phyloP scores from a whole-genome alignment of 2,888 invertebrate genomes.

The Ashinkailepas kermadecensis region DNA sequence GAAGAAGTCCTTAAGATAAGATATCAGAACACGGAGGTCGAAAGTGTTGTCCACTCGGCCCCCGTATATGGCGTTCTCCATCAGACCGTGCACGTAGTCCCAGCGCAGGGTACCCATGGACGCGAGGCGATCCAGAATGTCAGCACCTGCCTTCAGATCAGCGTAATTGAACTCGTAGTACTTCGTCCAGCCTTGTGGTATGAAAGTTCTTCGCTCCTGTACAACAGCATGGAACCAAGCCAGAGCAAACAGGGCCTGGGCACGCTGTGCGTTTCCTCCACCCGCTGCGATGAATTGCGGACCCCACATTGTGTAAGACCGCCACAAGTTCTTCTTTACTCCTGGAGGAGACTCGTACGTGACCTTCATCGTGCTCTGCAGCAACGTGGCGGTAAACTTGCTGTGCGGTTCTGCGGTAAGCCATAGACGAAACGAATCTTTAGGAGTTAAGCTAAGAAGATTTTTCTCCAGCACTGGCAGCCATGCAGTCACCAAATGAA shows the following conservation, averaged over 20 bases:
- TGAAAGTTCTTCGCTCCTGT: slow-evolving; percentile 78
- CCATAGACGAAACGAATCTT: slow-evolving; percentile 66
- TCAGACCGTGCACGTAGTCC: slow-evolving; percentile 67
- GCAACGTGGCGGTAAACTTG: slow-evolving; percentile 63
- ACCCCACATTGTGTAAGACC: slow-evolving; percentile 65
- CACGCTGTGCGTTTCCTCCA: slow-evolving; percentile 36
- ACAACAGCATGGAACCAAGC: slow-evolving; percentile 83
- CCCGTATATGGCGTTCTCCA: slow-evolving; percentile 73
- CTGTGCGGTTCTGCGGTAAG: slow-evolving; percentile 74
- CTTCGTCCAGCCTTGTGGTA: slow-evolving; percentile 87
- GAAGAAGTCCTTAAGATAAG: slow-evolving; percentile 59
- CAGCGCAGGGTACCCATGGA: slow-evolving; percentile 48
- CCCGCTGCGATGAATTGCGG: slow-evolving; percentile 38
- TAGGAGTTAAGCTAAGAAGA: slow-evolving; percentile 47
- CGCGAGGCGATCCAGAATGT: slow-evolving; percentile 51
- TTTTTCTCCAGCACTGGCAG: slow-evolving; percentile 60
- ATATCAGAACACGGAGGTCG: slow-evolving; percentile 59
- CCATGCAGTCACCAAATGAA: slow-evolving; percentile 67
- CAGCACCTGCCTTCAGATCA: slow-evolving; percentile 66
- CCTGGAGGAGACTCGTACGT: slow-evolving; percentile 78
- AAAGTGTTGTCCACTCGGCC: slow-evolving; percentile 72
- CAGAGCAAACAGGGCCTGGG: slow-evolving; percentile 60
- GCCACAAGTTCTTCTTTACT: slow-evolving; percentile 67
- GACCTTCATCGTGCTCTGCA: slow-evolving; percentile 68
- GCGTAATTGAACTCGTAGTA: slow-evolving; percentile 79